These are phyloP conservation scores for Numida meleagris DNA, from an alignment of 2,113 vertebrate genomes.

Conservation along the genomic window DNA sequence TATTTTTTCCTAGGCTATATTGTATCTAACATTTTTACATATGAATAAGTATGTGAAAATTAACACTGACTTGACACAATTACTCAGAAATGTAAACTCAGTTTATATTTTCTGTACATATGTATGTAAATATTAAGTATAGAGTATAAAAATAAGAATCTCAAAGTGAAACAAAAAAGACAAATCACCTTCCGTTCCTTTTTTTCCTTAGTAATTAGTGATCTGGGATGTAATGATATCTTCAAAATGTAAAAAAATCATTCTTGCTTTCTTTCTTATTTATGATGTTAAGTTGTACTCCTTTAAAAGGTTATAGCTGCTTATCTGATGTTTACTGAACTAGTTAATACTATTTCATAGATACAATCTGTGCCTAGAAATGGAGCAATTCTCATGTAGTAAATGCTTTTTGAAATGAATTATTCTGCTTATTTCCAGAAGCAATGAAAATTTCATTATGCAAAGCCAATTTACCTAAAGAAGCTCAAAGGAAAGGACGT, in stretches of 20 bases:
- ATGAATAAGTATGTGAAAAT: not conserved
- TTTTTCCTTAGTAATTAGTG: not conserved
- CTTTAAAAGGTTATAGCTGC: not conserved
- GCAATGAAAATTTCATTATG: not conserved
- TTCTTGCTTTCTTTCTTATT: not conserved
- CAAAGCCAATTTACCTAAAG: constrained; percentile 23
- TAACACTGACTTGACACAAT: not conserved
- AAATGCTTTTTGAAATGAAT: not conserved
- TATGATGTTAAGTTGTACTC: not conserved
- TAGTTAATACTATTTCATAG: not conserved
- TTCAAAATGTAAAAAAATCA: not conserved
- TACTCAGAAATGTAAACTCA: not conserved
- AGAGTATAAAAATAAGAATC: not conserved
- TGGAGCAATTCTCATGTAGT: not conserved
- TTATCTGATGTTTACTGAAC: not conserved
- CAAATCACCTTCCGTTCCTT: not conserved
- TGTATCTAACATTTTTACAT: not conserved
- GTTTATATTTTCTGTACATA: not conserved
- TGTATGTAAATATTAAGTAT: not conserved
- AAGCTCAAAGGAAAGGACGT: not conserved
- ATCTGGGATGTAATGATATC: not conserved
- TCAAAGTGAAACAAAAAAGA: not conserved
- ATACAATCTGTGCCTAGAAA: not conserved
- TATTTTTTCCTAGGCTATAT: not conserved
- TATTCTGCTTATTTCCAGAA: constrained; percentile 8